Evolutionary conservation across 1,140 invertebrate species (phyloP), one percentile per base, ranked within the genome.

Genomic region (Lethrus apterus): DNA sequence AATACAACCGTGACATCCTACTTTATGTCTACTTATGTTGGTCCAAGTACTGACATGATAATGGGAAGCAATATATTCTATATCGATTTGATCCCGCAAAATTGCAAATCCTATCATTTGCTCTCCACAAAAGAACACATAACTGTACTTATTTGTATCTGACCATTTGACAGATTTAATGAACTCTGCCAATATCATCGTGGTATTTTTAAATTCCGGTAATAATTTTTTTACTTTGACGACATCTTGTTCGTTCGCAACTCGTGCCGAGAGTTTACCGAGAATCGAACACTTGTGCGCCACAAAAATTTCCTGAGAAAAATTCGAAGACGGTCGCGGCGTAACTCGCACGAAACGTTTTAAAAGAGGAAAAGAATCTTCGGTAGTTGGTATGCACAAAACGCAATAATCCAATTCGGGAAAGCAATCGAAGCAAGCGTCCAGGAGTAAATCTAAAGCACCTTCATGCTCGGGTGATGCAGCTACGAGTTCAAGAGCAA

Each of bases 401-500:
- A 81, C 58, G 55, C 77, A 78, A 55, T 83, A 86, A 41, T 84
- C 79, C 44, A 70, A 57, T 19, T 78, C 68, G 0, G 81, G 79
- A 55, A 81, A 86, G 46, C 77, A 64, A 46, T 81, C 74, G 58
- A 80, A 86, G 0, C 78, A 74, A 15, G 75, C 75, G 52, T 76
- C 70, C 8, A 85, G 60, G 48, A 84, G 76, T 51, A 79, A 24
- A 60, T 64, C 0, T 70, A 57, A 15, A 46, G 66, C n/a, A 64
- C 77, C 74, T 55, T 80, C 75, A 52, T 77, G 77, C 57, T 73
- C 70, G 32, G 73, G 69, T 48, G 79, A 69, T 52, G 80, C 76
- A 46, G 76, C 77, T 54, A 80, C 79, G 3, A 84, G 54, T 63
- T 84, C 80, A 11, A 84, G 66, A 8, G 74, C 60, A 55, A 85